Base-by-base conservation (phyloP, 2,113 vertebrate genomes). In the Sorex araneus region DNA sequence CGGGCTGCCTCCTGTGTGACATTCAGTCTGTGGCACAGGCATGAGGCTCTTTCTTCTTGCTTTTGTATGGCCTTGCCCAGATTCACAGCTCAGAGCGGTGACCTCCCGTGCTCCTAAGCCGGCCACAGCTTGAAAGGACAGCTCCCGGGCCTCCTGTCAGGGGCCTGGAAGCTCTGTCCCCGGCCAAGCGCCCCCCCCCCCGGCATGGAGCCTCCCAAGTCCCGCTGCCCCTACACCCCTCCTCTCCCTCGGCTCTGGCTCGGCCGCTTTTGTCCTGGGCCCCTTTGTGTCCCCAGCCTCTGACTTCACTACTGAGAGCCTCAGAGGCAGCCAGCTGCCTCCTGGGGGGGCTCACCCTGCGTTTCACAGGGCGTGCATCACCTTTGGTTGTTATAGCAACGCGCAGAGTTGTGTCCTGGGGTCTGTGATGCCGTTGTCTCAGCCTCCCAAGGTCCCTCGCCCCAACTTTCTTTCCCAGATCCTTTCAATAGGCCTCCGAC, bases 131-230 rank as follows among this genome's bases (percentile, higher is more conserved):
- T 85, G 87, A 92, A 95, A 93, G 89, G 43, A 92, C 57, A 36
- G 12, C 87, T 94, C 76, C 63, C 87, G 89, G 27, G 45, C 81
- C 67, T 87, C 74, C 7, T 91, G 80, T 94, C 80, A 94, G 34
- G 85, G 95, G 95, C 94, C 1, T 2, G 82, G 69, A 90, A 90
- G 89, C 89, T 86, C 95, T 94, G 97, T 96, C 88, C 92, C 95
- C 96, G 95, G 93, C 92, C 76, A 47, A 74, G 73, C 84, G 89
- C 85, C 40, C 73, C 34, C 90, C 85, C 40, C 73, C 34, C 27
- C 0, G 0, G 50, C 47, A 80, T 66, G 10, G 93, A 96, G 85
- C 97, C 36, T 30, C 8, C 66, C 40, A 57, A 88, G 71, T 45
- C 47, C 87, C 19, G 2, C 23, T 76, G 71, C 63, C 87, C 81